Base-by-base conservation (phyloP, 2,797 vertebrate species). In the Nothura maculosa region DNA sequence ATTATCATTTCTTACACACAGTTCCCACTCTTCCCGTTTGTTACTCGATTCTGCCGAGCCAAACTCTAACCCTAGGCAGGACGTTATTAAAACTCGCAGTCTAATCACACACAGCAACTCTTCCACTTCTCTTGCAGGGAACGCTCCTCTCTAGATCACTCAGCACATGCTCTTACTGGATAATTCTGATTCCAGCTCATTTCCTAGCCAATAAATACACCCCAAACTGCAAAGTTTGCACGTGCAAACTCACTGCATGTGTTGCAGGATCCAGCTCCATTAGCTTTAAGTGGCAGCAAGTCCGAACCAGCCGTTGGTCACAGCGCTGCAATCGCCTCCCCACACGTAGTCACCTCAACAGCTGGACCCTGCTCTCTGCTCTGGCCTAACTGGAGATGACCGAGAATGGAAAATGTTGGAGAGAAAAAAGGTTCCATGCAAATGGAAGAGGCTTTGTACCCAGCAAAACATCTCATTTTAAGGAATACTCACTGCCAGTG, bases 211-310 rank as follows among this genome's bases (percentile, higher is more conserved):
- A 83, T 74, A 93, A 95, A 87, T 25, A 88, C 87, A 40, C 90
- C 90, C 62, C 47, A 89, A 47, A 58, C 22, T 2, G 64, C 45
- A 94, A 82, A 76, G 85, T 78, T 67, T 64, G 86, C 81, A 85
- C 62, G 84, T 69, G 81, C 28, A 93, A 90, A 91, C 6, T 42
- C 22, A 55, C 48, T 68, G 83, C 68, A 86, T 87, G 90, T 80
- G 81, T 85, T 83, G 82, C 50, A 90, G 48, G 86, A 85, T 66
- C 88, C 94, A 94, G 88, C 89, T 82, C 68, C 92, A 92, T 93
- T 92, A 87, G 81, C 15, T 4, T 93, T 83, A 90, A 79, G 92
- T 48, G 55, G 45, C 79, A 87, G 40, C 92, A 94, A 96, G 94
- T 94, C 92, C 28, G 85, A 85, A 70, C 16, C 62, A 91, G 86